Conservation (phyloP, 1,140 invertebrate species). For the Drosophila varians region DNA sequence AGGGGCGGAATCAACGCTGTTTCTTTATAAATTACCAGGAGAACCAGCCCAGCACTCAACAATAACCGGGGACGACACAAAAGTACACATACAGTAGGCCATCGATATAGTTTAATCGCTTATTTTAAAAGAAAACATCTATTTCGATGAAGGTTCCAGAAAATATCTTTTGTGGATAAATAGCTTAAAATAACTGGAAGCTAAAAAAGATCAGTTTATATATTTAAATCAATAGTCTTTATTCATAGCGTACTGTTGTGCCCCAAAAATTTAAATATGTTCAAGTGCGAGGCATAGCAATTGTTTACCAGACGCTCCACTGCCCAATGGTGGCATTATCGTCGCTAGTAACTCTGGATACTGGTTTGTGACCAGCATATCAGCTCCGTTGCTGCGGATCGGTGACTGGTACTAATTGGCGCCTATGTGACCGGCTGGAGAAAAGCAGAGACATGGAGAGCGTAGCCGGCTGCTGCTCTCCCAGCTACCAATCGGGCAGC, state of each 20-base stretch:
- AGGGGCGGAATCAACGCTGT: slow-evolving; percentile 73
- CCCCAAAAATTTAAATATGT: neutral
- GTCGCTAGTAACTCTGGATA: slow-evolving; percentile 28
- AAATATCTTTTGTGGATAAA: neutral
- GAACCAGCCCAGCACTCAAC: slow-evolving; percentile 8
- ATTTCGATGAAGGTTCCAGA: neutral
- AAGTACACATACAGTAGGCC: slow-evolving; percentile 14
- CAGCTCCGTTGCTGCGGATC: slow-evolving; percentile 38
- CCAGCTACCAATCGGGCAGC: slow-evolving; percentile 15
- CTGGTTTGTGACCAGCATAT: slow-evolving; percentile 61
- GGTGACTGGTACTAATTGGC: slow-evolving; percentile 78
- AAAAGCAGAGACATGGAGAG: slow-evolving; percentile 14
- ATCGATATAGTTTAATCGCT: neutral
- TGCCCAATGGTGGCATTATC: slow-evolving; percentile 50
- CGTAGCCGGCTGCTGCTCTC: slow-evolving; percentile 39
- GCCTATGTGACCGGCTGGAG: slow-evolving; percentile 37
- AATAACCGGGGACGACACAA: slow-evolving; percentile 53
- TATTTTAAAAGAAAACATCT: neutral
- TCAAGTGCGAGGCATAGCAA: neutral
- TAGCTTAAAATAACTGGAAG: neutral
- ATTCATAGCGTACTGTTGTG: neutral
- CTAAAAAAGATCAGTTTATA: neutral
- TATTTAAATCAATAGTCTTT: neutral
- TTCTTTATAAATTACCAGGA: slow-evolving; percentile 70
- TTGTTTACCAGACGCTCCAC: slow-evolving; percentile 43